These are phyloP conservation scores for Pheosia tremula DNA, from an alignment of 2,888 invertebrate genomes.

Conservation along the genomic window DNA sequence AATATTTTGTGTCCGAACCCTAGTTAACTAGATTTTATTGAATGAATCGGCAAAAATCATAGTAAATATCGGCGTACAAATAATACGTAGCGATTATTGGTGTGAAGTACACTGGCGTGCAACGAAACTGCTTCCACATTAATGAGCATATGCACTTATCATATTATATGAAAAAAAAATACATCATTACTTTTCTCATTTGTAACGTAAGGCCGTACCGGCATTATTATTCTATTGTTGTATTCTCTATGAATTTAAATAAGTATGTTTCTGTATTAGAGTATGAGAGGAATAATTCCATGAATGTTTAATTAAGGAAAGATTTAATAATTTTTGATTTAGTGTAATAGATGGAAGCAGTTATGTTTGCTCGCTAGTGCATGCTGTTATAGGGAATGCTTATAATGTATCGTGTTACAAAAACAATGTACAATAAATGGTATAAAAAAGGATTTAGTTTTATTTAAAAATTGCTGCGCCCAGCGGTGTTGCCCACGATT, in stretches of 20 bases:
- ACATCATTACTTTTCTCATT: too few relatives aligned
- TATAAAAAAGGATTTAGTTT: conserved; percentile 44
- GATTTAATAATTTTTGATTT: not conserved
- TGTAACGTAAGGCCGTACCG: too few relatives aligned
- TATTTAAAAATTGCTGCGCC: conserved; percentile 5
- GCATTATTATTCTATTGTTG: too few relatives aligned
- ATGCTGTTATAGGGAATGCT: conserved; percentile 71
- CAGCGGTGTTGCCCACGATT: too few relatives aligned
- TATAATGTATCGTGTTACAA: conserved; percentile 74
- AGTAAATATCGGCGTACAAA: conserved; percentile 31
- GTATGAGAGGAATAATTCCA: too few relatives aligned
- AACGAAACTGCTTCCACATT: conserved; percentile 21
- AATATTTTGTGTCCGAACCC: conserved; percentile 29
- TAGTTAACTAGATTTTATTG: conserved; percentile 30
- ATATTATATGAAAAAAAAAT: too few relatives aligned
- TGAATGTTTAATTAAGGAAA: not conserved
- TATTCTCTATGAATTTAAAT: too few relatives aligned
- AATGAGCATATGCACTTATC: too few relatives aligned
- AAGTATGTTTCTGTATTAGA: too few relatives aligned
- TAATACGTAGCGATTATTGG: conserved; percentile 22
- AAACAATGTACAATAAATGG: conserved; percentile 77
- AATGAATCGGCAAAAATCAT: conserved; percentile 30
- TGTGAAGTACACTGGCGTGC: conserved; percentile 37
- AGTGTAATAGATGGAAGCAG: conserved; percentile 10
- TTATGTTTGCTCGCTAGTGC: conserved; percentile 41